phyloP scores from a whole-genome alignment of 2,888 invertebrate species.

The Actias luna region DNA sequence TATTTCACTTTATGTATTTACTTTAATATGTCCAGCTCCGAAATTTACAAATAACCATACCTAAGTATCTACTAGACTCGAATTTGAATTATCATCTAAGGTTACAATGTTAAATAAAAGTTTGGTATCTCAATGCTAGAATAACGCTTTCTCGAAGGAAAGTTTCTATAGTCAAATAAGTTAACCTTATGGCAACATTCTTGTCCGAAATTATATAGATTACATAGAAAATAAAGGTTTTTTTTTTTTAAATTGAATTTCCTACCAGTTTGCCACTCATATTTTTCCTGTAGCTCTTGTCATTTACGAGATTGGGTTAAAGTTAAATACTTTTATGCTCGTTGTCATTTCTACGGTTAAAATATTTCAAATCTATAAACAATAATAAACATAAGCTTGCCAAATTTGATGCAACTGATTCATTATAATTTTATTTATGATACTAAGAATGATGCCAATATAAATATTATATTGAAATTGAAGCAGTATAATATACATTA shows the following conservation, averaged over 20 bases:
- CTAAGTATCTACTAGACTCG: not conserved
- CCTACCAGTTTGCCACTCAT: too few species aligned
- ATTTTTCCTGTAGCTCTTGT: too few species aligned
- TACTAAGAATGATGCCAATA: not conserved
- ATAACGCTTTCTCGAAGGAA: not conserved
- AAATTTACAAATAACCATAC: not conserved
- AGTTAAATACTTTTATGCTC: not conserved
- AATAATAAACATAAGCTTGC: not conserved
- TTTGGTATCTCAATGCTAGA: not conserved
- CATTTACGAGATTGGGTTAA: too few species aligned
- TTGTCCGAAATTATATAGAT: too few species aligned
- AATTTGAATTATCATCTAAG: not conserved
- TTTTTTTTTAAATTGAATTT: too few species aligned
- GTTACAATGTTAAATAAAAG: not conserved
- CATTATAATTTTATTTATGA: not conserved
- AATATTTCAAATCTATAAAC: not conserved
- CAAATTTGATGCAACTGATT: not conserved
- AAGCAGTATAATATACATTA: not conserved
- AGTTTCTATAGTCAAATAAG: too few species aligned
- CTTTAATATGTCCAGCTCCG: not conserved
- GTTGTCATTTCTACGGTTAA: not conserved
- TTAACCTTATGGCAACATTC: too few species aligned
- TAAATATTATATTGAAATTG: not conserved
- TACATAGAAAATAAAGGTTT: too few species aligned
- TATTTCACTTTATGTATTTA: constrained; percentile 20